Evolutionary conservation across 2,797 vertebrate species (phyloP).

Genomic region (Miichthys miiuy): DNA sequence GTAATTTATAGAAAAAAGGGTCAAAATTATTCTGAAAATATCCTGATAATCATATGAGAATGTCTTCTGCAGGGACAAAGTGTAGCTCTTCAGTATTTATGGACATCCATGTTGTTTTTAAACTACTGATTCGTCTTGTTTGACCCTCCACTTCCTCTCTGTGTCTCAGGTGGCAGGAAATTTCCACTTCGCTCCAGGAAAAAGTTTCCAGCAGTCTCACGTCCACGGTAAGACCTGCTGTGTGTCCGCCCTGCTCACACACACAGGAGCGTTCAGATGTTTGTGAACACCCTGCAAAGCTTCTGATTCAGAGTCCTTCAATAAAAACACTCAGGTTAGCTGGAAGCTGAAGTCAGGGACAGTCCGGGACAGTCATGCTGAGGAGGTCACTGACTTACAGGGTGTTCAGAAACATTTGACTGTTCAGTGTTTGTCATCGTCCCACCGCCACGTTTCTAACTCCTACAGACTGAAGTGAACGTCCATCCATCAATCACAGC

Average conservation of each 20-base stretch:
- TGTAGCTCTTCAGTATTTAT: too few relatives aligned
- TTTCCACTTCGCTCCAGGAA: slow-evolving; percentile 98
- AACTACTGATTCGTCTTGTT: not conserved
- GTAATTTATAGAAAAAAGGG: not conserved
- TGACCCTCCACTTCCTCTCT: not conserved
- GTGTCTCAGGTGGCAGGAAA: slow-evolving; percentile 93
- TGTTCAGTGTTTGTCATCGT: not conserved
- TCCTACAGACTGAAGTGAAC: too few relatives aligned
- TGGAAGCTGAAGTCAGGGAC: not conserved
- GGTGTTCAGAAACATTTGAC: slow-evolving; percentile 39
- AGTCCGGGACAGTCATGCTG: not conserved
- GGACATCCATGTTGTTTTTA: too few relatives aligned
- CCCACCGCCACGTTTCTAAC: too few relatives aligned
- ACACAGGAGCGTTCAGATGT: not conserved
- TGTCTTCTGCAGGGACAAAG: too few relatives aligned
- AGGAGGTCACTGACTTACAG: not conserved
- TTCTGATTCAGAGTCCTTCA: not conserved
- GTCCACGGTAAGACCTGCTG: slow-evolving; percentile 92
- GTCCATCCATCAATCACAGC: not conserved
- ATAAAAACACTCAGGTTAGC: not conserved
- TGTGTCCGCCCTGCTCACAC: not conserved
- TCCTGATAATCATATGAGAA: not conserved
- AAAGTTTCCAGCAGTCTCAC: slow-evolving; percentile 99
- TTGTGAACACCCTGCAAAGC: slow-evolving; percentile 26
- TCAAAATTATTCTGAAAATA: not conserved